A percentile compares a stretch with the other conserved stretches of the same genome.
phyloP scores from a whole-genome alignment of 1,140 invertebrate species.

The Drosophila prosaltans region DNA sequence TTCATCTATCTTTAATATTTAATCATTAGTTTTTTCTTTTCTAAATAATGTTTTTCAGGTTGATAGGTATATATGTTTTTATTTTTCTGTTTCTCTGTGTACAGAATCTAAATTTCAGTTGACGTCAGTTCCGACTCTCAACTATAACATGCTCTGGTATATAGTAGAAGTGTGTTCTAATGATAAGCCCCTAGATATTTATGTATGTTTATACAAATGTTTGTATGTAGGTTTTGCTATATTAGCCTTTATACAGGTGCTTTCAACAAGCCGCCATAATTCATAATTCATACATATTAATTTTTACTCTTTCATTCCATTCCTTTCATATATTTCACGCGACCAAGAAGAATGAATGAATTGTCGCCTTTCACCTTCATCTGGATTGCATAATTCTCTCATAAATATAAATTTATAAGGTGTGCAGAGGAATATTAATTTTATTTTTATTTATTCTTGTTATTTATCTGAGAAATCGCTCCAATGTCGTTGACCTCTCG shows the following conservation, averaged over 20 bases:
- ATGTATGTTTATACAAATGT: neutral
- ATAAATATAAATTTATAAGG: neutral
- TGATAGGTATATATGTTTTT: neutral
- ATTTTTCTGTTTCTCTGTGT: conserved; percentile 7
- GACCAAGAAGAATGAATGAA: neutral
- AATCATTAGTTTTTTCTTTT: no score
- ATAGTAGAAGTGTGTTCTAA: conserved; percentile 7
- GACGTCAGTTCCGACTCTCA: conserved; percentile 34
- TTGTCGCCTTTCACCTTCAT: neutral
- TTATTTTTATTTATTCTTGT: conserved; percentile 9
- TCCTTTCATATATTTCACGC: no score
- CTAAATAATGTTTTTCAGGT: no score
- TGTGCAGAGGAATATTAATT: neutral
- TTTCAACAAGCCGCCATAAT: neutral
- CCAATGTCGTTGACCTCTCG: conserved; percentile 5
- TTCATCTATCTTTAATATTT: no score
- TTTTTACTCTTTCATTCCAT: no score
- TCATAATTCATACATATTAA: neutral
- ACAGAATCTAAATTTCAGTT: conserved; percentile 18
- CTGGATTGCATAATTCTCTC: conserved; percentile 4
- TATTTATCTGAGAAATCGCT: neutral
- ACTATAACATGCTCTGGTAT: conserved; percentile 7
- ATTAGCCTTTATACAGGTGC: conserved; percentile 12
- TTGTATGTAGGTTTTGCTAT: neutral
- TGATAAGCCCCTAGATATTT: conserved; percentile 36